Base-by-base conservation (phyloP, 2,888 invertebrate species). In the Xanthia icteritia region DNA sequence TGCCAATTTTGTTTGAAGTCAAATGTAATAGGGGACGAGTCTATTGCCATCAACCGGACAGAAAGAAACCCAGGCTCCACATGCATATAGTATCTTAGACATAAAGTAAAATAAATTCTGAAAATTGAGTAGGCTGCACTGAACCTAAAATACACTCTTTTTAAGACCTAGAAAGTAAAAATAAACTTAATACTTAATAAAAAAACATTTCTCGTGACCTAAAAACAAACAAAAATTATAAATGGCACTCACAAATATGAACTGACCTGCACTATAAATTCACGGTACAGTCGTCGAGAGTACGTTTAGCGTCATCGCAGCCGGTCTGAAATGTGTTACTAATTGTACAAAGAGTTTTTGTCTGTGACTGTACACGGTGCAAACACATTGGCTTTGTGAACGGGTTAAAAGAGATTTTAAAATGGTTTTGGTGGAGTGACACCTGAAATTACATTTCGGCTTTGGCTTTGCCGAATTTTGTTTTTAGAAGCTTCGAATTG, bases 261-360 rank as follows among this genome's bases (percentile, higher is more conserved):
- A 74, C 67, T 76, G 82, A 79, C 73, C 64, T 72, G 48, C 69
- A 73, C 71, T 81, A 61, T 54, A 83, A 65, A 80, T 72, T 65
- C 61, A 63, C 42, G 45, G 77, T 84, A 85, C 78, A 81, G 45
- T 81, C 69, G 70, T 48, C 45, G 42, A 68, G 71, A 85, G 76
- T 79, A 81, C 78, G 72, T 76, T 83, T 76, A 79, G 56, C 58
- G 76, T 70, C 81, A 82, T 81, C 82, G 70, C 76, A 73, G 78
- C 58, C 73, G 60, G 76, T 72, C 82, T 68, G 86, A 82, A 88
- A 88, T 87, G 85, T 89, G 88, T 84, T 86, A 81, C 87, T 92
- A 90, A 92, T 91, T 91, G 90, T 86, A 89, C 91, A 89, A 89
- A 90, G 90, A 89, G 87, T 80, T 72, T 74, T 72, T 74, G 77